Conservation (phyloP, 2,888 invertebrate genomes). For the Candidula unifasciata region DNA sequence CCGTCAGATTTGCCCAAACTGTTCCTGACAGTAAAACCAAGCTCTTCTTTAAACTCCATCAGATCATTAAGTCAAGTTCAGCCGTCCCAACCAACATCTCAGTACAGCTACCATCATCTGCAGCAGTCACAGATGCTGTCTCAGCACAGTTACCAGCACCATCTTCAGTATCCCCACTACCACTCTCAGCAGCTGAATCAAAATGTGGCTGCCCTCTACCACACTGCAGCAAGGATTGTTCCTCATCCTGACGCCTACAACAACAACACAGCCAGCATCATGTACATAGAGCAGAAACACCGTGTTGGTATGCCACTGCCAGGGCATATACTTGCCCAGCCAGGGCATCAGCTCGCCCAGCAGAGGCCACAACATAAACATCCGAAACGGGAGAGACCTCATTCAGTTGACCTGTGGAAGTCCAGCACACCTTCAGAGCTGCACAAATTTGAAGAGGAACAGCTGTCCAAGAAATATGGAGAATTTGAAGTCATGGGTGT, state of each 20-base stretch:
- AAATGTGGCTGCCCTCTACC: neutral
- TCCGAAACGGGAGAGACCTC: conserved; percentile 45
- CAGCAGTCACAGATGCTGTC: too few relatives aligned
- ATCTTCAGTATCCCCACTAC: neutral
- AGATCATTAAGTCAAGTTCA: conserved; percentile 27
- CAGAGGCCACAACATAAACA: conserved; percentile 51
- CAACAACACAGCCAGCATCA: conserved; percentile 35
- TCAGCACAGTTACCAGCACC: too few relatives aligned
- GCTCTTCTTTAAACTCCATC: conserved; percentile 27
- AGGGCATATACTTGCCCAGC: too few relatives aligned
- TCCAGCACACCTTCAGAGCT: conserved; percentile 44
- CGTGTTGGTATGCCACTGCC: neutral
- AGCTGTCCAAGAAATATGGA: conserved; percentile 63
- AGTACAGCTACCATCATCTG: neutral
- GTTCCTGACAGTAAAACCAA: conserved; percentile 5
- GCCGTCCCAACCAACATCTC: conserved; percentile 26
- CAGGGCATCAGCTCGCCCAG: conserved; percentile 61
- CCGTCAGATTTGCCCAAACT: neutral
- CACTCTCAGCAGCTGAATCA: conserved; percentile 24
- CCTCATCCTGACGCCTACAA: conserved; percentile 42
- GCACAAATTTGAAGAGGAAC: conserved; percentile 60
- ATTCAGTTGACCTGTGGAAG: conserved; percentile 44
- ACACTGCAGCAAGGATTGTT: conserved; percentile 36
- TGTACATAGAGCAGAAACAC: conserved; percentile 20
- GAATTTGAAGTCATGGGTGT: conserved; percentile 72